These are phyloP conservation scores for Ferdinandea cuprea DNA, from an alignment of 2,888 invertebrate genomes.

Conservation along the genomic window DNA sequence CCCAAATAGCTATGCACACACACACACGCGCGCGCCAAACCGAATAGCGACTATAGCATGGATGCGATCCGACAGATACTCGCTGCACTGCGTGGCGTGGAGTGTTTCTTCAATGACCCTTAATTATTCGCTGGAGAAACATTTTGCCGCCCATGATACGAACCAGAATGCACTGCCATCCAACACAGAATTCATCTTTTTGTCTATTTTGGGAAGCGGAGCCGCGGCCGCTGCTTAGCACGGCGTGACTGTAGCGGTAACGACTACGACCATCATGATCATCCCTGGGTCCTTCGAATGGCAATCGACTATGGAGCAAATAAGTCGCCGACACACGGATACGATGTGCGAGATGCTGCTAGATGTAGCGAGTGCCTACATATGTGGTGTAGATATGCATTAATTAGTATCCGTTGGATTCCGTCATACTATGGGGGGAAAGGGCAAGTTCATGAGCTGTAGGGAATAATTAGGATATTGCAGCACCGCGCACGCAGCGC, in stretches of 20 bases:
- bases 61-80: constrained; percentile 45
- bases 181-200: constrained; percentile 41
- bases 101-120: constrained; percentile 61
- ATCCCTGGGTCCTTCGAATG: constrained; percentile 24
- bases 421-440: constrained; percentile 25
- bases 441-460: constrained; percentile 71
- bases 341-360: constrained; percentile 1
- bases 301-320: constrained; percentile 47
- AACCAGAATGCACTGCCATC: constrained; percentile 33
- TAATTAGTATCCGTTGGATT: constrained; percentile 66
- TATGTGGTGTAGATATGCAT: constrained; percentile 52
- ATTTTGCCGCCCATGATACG: constrained; percentile 29
- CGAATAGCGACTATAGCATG: constrained; percentile 4
- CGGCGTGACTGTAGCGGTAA: neutral
- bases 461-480: constrained; percentile 71
- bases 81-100: constrained; percentile 4
- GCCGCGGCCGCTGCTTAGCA: no score
- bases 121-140: constrained; percentile 70
- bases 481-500: constrained; percentile 41
- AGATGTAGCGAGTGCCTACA: no score
- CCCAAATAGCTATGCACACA: constrained; percentile 27
- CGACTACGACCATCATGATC: constrained; percentile 27
- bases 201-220: constrained; percentile 59
- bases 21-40: no score
- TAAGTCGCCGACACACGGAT: neutral